Conservation (phyloP, 2,888 invertebrate species). For the Taphrorychus bicolor region DNA sequence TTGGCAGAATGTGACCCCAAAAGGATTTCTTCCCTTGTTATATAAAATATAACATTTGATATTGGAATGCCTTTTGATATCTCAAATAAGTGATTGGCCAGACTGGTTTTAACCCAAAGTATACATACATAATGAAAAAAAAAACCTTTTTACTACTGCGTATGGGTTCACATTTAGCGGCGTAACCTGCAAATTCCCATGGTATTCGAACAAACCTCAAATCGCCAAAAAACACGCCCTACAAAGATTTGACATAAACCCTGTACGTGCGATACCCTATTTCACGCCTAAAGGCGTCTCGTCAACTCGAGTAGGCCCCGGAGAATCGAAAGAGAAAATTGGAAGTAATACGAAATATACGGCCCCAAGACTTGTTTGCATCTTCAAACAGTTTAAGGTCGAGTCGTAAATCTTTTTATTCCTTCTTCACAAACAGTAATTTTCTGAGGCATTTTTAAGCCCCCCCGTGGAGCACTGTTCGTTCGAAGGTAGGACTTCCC, state of each 20-base stretch:
- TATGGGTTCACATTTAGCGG: not conserved
- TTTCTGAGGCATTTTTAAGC: constrained; percentile 15
- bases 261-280: constrained; percentile 29
- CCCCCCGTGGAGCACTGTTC: not conserved
- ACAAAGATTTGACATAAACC: constrained; percentile 35
- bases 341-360: constrained; percentile 32
- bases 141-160: too few relatives aligned
- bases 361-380: constrained; percentile 22
- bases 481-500: not conserved
- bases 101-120: too few relatives aligned
- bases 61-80: too few relatives aligned
- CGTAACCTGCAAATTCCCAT: constrained; percentile 1
- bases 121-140: too few relatives aligned
- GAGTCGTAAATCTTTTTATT: constrained; percentile 31
- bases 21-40: too few relatives aligned
- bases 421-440: constrained; percentile 20
- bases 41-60: too few relatives aligned
- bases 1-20: too few relatives aligned
- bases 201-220: constrained; percentile 8
- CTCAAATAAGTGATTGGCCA: too few relatives aligned
- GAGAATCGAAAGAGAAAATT: constrained; percentile 31
- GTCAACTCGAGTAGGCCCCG: constrained; percentile 26
- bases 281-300: constrained; percentile 37
- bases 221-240: constrained; percentile 12
- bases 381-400: constrained; percentile 29